Evolutionary conservation across 1,140 invertebrate species (phyloP), one percentile per base, ranked within the genome.

Genomic region (Pollicipes pollicipes): DNA sequence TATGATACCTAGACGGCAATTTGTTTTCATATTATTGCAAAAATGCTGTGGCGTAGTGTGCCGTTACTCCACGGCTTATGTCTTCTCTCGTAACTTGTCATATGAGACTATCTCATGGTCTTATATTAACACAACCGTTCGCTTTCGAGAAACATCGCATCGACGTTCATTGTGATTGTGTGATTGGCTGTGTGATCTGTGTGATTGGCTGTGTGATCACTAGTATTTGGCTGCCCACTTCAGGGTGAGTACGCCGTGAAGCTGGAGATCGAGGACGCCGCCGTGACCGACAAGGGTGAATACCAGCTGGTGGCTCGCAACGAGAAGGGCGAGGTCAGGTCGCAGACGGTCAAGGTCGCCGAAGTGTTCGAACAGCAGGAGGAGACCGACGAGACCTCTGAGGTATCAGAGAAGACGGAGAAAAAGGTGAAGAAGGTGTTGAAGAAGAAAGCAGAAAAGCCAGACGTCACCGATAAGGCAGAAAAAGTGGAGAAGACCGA

Each of bases 301-400:
- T 95, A 96, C 77, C 94, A 94, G 80, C 81, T 95, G 72, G 86
- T 93, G 0, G 93, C 92, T 13, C 92, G 90, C 77, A 95, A 95
- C 77, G 91, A 94, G 77, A 95, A 95, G 79, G 93, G 93, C 73
- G 91, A 95, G 83, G 90, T 90, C 0, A 88, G 87, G 32, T 95
- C 92, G n/a, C 89, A 93, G 79, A 84, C 87, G 70, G 90, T 96
- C 0, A 88, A 92, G 80, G 86, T 95, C 21, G 86, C 86, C 58
- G 89, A 73, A 68, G 69, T 71, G 63, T 63, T 71, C 45, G 70
- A 75, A 45, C 71, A 70, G 75, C 68, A 77, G 66, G 70, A 73
- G 31, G 75, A 75, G 30, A 75, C 81, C 73, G 78, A 77, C 71
- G 77, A 80, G 70, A 77, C 79, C 70, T 74, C 74, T 70, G 73